Percentiles rank a stretch among this genome's conserved stretches.
Evolutionary conservation across 2,797 vertebrate species (phyloP).

Genomic region (Phaenicophaeus curvirostris): DNA sequence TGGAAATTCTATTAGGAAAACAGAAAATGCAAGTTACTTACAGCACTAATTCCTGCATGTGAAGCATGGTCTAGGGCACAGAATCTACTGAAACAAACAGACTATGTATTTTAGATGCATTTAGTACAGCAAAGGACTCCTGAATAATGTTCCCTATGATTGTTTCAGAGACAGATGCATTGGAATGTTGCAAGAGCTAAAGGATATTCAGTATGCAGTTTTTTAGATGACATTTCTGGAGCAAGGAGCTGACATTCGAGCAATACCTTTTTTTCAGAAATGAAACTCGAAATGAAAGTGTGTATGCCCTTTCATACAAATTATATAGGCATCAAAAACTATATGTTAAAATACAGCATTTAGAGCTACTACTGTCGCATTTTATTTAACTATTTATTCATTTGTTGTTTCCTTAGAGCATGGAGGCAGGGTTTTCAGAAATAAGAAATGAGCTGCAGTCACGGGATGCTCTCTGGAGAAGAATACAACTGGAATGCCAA

Average conservation of each 20-base stretch:
- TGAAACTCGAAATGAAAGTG: background rate
- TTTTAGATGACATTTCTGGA: background rate
- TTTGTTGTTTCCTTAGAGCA: constrained; percentile 69
- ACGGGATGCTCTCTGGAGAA: constrained; percentile 73
- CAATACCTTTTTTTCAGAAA: background rate
- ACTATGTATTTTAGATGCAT: background rate
- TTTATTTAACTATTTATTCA: constrained; percentile 40
- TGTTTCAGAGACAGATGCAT: background rate
- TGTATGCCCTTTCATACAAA: background rate
- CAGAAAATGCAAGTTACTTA: background rate
- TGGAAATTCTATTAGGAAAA: background rate
- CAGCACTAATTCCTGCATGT: background rate
- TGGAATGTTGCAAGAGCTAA: background rate
- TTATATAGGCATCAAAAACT: background rate
- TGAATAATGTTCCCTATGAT: background rate
- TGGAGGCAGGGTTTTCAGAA: constrained; percentile 74
- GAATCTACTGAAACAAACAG: background rate
- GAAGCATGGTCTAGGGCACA: background rate
- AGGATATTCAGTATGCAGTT: background rate
- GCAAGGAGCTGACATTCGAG: background rate
- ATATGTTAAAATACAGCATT: background rate
- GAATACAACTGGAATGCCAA: constrained; percentile 72
- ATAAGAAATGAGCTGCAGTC: constrained; percentile 76
- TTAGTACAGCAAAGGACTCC: background rate
- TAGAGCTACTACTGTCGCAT: background rate